phyloP scores from a whole-genome alignment of 2,888 invertebrate species.

The Asteroscopus sphinx region DNA sequence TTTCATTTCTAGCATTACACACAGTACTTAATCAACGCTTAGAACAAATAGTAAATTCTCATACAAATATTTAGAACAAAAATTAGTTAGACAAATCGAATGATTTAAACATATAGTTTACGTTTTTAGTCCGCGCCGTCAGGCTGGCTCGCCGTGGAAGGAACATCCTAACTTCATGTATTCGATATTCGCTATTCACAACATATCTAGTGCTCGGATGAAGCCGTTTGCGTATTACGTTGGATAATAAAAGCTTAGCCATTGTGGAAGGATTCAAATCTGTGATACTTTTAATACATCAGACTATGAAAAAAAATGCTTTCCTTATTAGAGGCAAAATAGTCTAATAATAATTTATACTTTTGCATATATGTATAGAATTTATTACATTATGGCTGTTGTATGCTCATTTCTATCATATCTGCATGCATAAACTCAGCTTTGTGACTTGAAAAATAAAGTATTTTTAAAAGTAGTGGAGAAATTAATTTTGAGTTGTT shows the following conservation, averaged over 20 bases:
- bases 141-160: slow-evolving; percentile 49
- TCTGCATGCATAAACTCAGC: too few species aligned
- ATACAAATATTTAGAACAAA: slow-evolving; percentile 17
- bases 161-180: slow-evolving; percentile 66
- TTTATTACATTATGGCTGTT: too few species aligned
- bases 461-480: too few species aligned
- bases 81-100: slow-evolving; percentile 30
- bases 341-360: too few species aligned
- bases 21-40: slow-evolving; percentile 22
- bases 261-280: slow-evolving; percentile 4
- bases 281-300: slow-evolving; percentile 24
- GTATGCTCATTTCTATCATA: too few species aligned
- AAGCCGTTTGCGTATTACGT: slow-evolving; percentile 55
- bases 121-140: slow-evolving; percentile 54
- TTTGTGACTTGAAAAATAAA: too few species aligned
- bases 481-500: too few species aligned
- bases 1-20: slow-evolving; percentile 14
- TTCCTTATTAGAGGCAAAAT: too few species aligned
- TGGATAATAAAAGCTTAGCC: slow-evolving; percentile 34
- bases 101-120: slow-evolving; percentile 35
- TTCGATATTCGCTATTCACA: slow-evolving; percentile 79
- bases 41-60: slow-evolving; percentile 16
- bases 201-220: slow-evolving; percentile 69
- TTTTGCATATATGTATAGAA: too few species aligned
- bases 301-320: neutral